These are phyloP conservation scores for Ceratotherium simum DNA, from an alignment of 2,113 vertebrate species.

Conservation along the genomic window DNA sequence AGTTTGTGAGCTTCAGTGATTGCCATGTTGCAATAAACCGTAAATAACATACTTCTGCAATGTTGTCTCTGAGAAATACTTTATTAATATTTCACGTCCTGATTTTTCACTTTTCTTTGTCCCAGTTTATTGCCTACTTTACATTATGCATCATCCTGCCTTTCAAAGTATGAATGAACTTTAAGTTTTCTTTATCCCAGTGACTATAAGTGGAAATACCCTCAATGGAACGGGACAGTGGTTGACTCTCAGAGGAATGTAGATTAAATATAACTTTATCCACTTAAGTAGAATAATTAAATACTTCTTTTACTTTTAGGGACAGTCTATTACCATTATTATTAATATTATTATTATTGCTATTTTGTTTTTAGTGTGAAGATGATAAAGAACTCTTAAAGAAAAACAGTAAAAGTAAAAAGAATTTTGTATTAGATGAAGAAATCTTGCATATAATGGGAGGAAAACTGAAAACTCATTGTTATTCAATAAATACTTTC, in stretches of 20 bases:
- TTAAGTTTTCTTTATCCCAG: not conserved
- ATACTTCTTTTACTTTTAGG: not conserved
- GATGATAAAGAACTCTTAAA: not conserved
- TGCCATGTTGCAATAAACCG: not conserved
- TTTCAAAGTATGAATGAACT: not conserved
- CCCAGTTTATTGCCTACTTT: not conserved
- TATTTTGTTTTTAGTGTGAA: not conserved
- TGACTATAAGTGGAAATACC: not conserved
- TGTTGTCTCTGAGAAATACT: not conserved
- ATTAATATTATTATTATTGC: not conserved
- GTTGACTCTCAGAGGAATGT: not conserved
- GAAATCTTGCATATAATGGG: not conserved
- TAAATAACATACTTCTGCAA: not conserved
- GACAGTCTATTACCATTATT: not conserved
- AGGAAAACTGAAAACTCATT: not conserved
- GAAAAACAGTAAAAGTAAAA: not conserved
- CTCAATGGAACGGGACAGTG: not conserved
- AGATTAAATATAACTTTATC: not conserved
- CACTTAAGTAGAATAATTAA: not conserved
- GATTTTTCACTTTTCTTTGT: not conserved
- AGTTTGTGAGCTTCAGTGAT: not conserved
- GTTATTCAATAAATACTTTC: not conserved
- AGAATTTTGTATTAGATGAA: not conserved
- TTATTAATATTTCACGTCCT: not conserved
- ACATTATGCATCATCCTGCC: not conserved